Evolutionary conservation across 1,140 invertebrate species (phyloP).

Genomic region (Bombus confusus): DNA sequence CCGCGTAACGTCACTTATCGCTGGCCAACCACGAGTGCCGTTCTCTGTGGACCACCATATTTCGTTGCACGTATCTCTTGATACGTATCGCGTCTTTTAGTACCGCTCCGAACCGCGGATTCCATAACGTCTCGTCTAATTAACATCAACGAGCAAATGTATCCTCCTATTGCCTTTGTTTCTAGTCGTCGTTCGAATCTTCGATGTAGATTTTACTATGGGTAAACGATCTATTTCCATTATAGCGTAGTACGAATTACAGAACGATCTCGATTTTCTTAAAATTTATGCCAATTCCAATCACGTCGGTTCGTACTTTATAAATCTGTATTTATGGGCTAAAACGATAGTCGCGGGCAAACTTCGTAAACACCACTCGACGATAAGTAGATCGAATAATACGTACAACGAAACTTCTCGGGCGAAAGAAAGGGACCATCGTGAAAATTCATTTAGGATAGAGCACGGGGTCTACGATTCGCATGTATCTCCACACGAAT

Average conservation of each 20-base stretch:
- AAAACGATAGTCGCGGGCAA: not conserved
- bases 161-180: too few species aligned
- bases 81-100: slow-evolving; percentile 11
- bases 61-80: slow-evolving; percentile 36
- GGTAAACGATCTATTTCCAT: not conserved
- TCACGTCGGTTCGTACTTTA: too few species aligned
- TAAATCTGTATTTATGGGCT: not conserved
- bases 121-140: not conserved
- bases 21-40: slow-evolving; percentile 45
- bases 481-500: not conserved
- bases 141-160: not conserved
- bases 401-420: too few species aligned
- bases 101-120: not conserved
- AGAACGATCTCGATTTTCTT: not conserved
- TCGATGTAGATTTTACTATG: not conserved
- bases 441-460: not conserved
- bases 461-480: not conserved
- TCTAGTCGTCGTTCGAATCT: not conserved
- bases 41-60: slow-evolving; percentile 12
- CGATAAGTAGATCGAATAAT: too few species aligned
- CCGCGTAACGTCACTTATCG: slow-evolving; percentile 53
- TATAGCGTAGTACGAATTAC: not conserved
- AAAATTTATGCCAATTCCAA: not conserved
- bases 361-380: too few species aligned
- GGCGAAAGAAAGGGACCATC: not conserved